A percentile compares a stretch with the other conserved stretches of the same genome.
Conservation (phyloP, 2,113 vertebrate genomes). For the Pituophis catenifer region DNA sequence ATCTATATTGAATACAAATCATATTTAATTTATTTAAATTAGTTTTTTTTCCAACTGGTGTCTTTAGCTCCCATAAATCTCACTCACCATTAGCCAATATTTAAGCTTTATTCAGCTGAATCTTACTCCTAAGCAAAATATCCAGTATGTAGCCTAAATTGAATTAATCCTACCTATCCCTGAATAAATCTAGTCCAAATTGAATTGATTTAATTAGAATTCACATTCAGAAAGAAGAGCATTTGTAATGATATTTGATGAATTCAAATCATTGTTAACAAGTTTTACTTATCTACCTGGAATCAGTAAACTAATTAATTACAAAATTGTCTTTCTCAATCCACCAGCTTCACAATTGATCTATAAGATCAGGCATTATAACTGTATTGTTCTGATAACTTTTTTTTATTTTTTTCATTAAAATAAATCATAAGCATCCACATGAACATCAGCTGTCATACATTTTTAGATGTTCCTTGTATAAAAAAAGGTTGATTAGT, state of each 20-base stretch:
- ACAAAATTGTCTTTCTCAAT: not conserved
- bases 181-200: not conserved
- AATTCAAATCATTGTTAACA: not conserved
- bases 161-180: not conserved
- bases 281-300: not conserved
- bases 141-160: not conserved
- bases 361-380: slow-evolving; percentile 20
- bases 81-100: not conserved
- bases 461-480: not conserved
- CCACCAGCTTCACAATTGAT: not conserved
- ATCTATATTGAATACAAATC: not conserved
- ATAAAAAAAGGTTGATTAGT: not conserved
- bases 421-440: not conserved
- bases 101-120: not conserved
- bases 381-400: not conserved
- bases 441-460: not conserved
- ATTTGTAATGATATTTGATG: not conserved
- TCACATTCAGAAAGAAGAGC: not conserved
- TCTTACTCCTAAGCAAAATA: not conserved
- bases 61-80: not conserved
- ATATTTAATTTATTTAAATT: not conserved
- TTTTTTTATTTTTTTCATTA: not conserved
- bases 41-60: not conserved
- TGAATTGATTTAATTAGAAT: not conserved
- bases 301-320: not conserved